Evolutionary conservation across 1,140 invertebrate genomes (phyloP).

Genomic region (Arctopsyche grandis): DNA sequence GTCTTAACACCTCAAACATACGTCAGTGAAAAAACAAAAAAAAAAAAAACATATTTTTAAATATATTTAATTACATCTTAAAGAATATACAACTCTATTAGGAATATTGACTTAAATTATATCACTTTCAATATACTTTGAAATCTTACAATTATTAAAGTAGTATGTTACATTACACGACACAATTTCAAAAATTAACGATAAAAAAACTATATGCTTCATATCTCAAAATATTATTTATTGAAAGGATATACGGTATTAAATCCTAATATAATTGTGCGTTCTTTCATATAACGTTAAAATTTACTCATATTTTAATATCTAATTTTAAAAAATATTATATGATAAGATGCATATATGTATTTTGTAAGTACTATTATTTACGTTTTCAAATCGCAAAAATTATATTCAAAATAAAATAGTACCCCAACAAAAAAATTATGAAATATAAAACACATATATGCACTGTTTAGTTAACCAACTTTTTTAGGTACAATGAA

Average conservation of each 20-base stretch:
- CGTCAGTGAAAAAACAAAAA: constrained; percentile 1
- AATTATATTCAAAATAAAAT: too few relatives aligned
- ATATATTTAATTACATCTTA: constrained; percentile 28
- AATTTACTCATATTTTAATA: neutral
- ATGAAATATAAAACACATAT: too few relatives aligned
- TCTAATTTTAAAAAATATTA: neutral
- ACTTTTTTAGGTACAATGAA: too few relatives aligned
- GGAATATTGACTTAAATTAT: constrained; percentile 46
- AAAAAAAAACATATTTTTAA: neutral
- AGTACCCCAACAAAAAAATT: too few relatives aligned
- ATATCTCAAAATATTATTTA: constrained; percentile 3
- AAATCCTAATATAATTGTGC: constrained; percentile 49
- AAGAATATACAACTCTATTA: constrained; percentile 46
- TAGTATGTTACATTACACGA: constrained; percentile 6
- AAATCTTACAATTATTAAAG: constrained; percentile 34
- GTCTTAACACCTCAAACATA: neutral
- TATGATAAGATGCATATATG: too few relatives aligned
- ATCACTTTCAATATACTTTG: constrained; percentile 50
- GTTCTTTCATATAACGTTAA: constrained; percentile 32
- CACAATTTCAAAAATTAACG: neutral
- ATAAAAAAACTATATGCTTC: neutral
- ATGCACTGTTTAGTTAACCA: too few relatives aligned
- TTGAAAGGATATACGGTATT: constrained; percentile 46
- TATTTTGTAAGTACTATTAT: too few relatives aligned
- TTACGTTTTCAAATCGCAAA: too few relatives aligned